Conservation (phyloP, 2,113 vertebrate species). For the Cettia cetti region DNA sequence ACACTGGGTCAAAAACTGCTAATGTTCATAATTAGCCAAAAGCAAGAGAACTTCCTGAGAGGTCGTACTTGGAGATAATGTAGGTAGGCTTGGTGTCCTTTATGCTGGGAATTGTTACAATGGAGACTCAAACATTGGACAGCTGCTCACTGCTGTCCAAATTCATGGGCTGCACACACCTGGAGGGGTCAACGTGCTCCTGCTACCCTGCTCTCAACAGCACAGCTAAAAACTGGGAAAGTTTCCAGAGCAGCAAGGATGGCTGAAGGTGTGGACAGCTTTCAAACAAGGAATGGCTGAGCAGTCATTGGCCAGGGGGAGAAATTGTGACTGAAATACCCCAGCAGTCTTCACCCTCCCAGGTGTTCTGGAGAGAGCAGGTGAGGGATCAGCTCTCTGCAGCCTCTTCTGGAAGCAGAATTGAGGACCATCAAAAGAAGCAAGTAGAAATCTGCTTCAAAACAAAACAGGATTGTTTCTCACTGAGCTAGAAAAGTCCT, state of each 20-base stretch:
- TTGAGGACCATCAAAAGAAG: not conserved
- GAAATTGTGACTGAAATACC: fast-evolving
- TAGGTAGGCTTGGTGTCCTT: not conserved
- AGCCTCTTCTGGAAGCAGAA: not conserved
- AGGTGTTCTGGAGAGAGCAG: not conserved
- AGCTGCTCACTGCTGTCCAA: not conserved
- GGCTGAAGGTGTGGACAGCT: not conserved
- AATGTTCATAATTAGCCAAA: not conserved
- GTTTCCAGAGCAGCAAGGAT: not conserved
- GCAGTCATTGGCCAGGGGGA: not conserved
- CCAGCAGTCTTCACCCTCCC: not conserved
- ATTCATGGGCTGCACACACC: not conserved
- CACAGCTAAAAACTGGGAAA: not conserved
- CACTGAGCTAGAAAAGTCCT: not conserved
- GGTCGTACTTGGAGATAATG: not conserved
- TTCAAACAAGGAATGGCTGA: not conserved
- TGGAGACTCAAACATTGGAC: not conserved
- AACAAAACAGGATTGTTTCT: not conserved
- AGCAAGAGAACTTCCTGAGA: not conserved
- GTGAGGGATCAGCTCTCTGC: not conserved
- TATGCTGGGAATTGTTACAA: not conserved
- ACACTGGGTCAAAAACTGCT: not conserved
- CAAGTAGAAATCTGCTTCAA: not conserved
- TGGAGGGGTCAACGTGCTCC: not conserved
- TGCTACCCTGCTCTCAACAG: not conserved